Evolutionary conservation across 1,140 invertebrate genomes (phyloP), one percentile per base, ranked within the genome.

Genomic region (Pseudomyrmex cubaensis): DNA sequence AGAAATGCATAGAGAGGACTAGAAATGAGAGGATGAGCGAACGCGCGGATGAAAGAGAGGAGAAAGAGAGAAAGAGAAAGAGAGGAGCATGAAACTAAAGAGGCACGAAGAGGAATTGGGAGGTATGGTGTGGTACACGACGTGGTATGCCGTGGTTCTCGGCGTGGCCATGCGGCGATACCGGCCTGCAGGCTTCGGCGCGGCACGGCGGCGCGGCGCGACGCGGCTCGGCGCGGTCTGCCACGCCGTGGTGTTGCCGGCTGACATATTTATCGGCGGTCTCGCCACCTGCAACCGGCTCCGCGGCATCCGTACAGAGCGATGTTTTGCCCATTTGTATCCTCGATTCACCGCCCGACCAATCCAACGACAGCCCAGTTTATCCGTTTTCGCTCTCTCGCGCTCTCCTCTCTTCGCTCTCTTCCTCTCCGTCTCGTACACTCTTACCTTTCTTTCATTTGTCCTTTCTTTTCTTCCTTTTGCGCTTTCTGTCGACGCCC

Each of bases 201-300:
- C 82, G 83, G 87, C 90, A 22, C 61, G 25, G 84, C 87, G 62
- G 5, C 35, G 35, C 80, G 85, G 50, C 63, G 56, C 63, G 87
- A 75, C 85, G 62, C 88, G 89, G 88, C 46, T 56, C 72, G 82
- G 44, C 57, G 84, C 52, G 69, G 72, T 78, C 52, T 78, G 86
- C 78, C 84, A 83, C 70, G 85, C 85, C 88, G 76, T 90, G 92
- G 92, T 93, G 93, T 93, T 93, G 90, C 87, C 87, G 85, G 90
- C 90, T 93, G 93, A 93, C 93, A 93, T 93, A 93, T 93, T 93
- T 93, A 93, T 93, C 93, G 93, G 92, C 89, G 89, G 83, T 76
- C 91, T 90, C 92, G 91, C 91, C 93, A 93, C 93, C 92, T 93
- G 93, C 92, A 91, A 91, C 91, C 89, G 90, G 92, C 89, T 87